A percentile compares a stretch with the other conserved stretches of the same genome.
Conservation (phyloP, 2,888 invertebrate species). For the Nomada fabriciana region DNA sequence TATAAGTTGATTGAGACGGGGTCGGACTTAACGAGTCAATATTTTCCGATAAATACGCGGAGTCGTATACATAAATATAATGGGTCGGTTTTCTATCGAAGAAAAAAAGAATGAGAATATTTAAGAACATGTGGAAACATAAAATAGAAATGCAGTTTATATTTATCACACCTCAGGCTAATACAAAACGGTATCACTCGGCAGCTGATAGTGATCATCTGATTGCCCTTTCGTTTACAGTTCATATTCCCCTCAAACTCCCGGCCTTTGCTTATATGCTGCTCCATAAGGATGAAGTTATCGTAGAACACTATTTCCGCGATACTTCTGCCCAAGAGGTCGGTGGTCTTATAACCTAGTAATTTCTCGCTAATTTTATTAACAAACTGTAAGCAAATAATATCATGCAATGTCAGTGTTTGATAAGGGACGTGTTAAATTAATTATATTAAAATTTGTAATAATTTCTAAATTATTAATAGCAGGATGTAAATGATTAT, state of each 20-base stretch:
- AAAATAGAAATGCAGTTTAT: not conserved
- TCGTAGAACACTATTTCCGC: slow-evolving; percentile 86
- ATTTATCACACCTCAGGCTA: slow-evolving; percentile 54
- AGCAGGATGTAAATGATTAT: not conserved
- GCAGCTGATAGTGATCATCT: slow-evolving; percentile 91
- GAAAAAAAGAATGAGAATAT: not conserved
- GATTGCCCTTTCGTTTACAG: slow-evolving; percentile 91
- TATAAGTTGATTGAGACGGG: slow-evolving; percentile 80
- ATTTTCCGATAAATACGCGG: slow-evolving; percentile 83
- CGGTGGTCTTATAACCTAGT: slow-evolving; percentile 90
- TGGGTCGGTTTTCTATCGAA: slow-evolving; percentile 87
- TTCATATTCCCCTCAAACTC: slow-evolving; percentile 92
- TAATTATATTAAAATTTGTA: not conserved
- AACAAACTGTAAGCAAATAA: slow-evolving; percentile 88
- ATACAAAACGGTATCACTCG: slow-evolving; percentile 91
- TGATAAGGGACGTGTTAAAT: too few species aligned
- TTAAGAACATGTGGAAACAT: not conserved
- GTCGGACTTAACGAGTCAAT: slow-evolving; percentile 76
- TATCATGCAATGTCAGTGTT: too few species aligned
- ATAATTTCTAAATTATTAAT: not conserved
- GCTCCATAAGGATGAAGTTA: slow-evolving; percentile 86
- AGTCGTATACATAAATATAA: slow-evolving; percentile 90
- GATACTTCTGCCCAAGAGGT: slow-evolving; percentile 87
- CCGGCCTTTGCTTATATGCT: slow-evolving; percentile 88
- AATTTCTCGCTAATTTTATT: slow-evolving; percentile 94